Evolutionary conservation across 1,140 invertebrate species (phyloP), one percentile per base, ranked within the genome.

Genomic region (Diachasma alloeum): DNA sequence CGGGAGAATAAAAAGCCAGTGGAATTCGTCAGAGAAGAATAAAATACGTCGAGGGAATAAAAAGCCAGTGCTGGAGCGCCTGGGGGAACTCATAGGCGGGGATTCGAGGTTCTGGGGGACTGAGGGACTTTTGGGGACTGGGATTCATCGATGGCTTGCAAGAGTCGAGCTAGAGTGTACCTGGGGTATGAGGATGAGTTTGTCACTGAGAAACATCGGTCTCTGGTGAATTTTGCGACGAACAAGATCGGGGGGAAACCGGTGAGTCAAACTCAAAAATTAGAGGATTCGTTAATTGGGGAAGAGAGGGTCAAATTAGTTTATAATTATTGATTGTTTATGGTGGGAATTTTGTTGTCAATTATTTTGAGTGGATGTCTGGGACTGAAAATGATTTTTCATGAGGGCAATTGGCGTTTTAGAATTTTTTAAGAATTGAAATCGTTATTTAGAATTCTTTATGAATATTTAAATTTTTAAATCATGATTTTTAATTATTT

Each of bases 161-260:
- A 87, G 78, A 87, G 83, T 80, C 83, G 84, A 17, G 79, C 85
- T 19, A 91, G 87, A 79, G 91, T 94, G 74, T 91, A 93, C 74
- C 84, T 95, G 69, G 94, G 94, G 44, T 94, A 91, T 80, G 93
- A 93, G 79, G 94, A 95, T 81, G 94, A 94, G 86, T 86, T 86
- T 76, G 90, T 94, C 67, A 91, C 90, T 36, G 92, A 93, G 36
- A 94, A 94, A 85, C 87, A 93, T 86, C 91, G 90, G 53, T 84
- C 85, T 19, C 83, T 88, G 71, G 87, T 94, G n/a, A 92, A 91
- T 83, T 94, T 91, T 82, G 91, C 90, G 19, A 92, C 91, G 15
- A 94, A 94, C 82, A 95, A 95, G 91, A 92, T 94, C 78, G 94
- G 94, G 78, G 94, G 94, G 74, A 90, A 89, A 83, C 91, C 93